Evolutionary conservation across 92 coral and sea anemone species (phyloP).

Genomic region (Epizoanthus rinbou): DNA sequence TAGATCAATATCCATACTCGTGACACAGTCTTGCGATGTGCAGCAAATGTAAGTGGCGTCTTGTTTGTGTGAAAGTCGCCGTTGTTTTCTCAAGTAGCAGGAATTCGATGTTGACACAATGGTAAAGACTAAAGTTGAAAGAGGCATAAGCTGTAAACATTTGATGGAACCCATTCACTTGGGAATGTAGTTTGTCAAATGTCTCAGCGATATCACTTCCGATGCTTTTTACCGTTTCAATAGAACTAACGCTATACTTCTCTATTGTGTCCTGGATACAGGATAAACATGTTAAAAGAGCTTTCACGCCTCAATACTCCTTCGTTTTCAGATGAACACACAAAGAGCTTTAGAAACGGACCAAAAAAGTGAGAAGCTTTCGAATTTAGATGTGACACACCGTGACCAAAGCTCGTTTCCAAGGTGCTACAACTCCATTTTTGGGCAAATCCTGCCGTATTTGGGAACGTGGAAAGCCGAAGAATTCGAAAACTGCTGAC

Average conservation of each 20-base stretch:
- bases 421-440: slow-evolving; percentile 4
- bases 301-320: slow-evolving; percentile 4
- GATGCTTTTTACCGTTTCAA: background rate
- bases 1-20: background rate
- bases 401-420: background rate
- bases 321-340: background rate
- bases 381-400: background rate
- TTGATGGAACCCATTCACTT: too few species aligned
- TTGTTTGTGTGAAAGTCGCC: background rate
- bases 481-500: slow-evolving; percentile 35
- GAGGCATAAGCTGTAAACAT: too few species aligned
- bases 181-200: too few species aligned
- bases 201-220: background rate
- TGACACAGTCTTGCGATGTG: background rate
- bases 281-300: background rate
- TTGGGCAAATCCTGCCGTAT: slow-evolving; percentile 32
- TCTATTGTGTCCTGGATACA: background rate
- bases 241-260: background rate
- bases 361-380: background rate
- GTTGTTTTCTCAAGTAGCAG: too few species aligned
- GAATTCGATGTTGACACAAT: too few species aligned
- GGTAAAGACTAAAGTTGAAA: too few species aligned
- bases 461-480: slow-evolving; percentile 7
- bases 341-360: background rate
- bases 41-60: too few species aligned